Evolutionary conservation across 2,888 invertebrate species (phyloP), one percentile per base, ranked within the genome.

Genomic region (Eristalis arbustorum): DNA sequence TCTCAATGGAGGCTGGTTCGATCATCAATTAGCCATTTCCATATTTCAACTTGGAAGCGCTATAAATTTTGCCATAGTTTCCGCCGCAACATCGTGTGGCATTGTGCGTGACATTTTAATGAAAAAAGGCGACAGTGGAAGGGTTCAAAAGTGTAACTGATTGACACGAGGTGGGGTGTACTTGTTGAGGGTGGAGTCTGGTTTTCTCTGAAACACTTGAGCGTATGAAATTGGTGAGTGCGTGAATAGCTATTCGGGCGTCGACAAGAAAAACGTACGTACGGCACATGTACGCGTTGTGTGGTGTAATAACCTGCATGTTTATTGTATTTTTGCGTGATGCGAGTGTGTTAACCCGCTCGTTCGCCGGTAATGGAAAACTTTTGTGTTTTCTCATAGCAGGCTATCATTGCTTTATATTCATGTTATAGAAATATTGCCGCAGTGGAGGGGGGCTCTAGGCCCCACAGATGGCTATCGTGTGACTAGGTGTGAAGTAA

Each of bases 71-170:
- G 61, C 66, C 18, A 72, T 74, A 71, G 67, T 88, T 88, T 88
- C 88, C 79, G 85, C 83, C 82, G 85, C 84, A 88, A 88, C 84
- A 18, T 49, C n/a, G n/a, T 49, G 49, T 18, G 49, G 49, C 18
- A 49, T 88, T 90, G 82, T 72, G 78, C 87, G 87, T 90, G 90
- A 91, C 90, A 89, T 91, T 90, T 92, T 91, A 91, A 92, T 92
- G 92, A 90, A 90, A 90, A 89, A 88, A 73, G 83, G 72, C 64
- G 13, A 37, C 57, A 22, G 42, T 72, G 23, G 42, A 67, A 59
- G 80, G 66, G 49, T 59, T 37, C 1, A 18, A 8, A 49, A 49
- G 8, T 18, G 18, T 18, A 49, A 49, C 1, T 2, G 49, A 18
- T 13, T 61, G 49, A 18, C 49, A 3, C 56, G 8, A 72, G 63